phyloP scores from a whole-genome alignment of 2,888 invertebrate genomes.

The Girardia tigrina region DNA sequence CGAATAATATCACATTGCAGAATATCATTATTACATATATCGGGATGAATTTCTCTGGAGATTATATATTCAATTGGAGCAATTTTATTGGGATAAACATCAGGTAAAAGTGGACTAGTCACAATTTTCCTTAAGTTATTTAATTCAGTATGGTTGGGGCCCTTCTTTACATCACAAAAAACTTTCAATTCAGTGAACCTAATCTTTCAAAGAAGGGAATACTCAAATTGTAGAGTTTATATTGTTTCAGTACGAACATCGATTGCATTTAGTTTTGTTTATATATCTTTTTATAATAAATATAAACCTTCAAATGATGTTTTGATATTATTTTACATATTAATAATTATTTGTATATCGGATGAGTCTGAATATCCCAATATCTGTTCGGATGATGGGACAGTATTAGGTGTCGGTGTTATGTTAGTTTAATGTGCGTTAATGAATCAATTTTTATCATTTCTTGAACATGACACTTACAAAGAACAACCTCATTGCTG shows the following conservation, averaged over 20 bases:
- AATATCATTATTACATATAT: slow-evolving; percentile 91
- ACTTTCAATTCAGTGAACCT: background rate
- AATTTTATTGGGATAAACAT: slow-evolving; percentile 92
- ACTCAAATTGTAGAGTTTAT: slow-evolving; percentile 2
- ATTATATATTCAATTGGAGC: slow-evolving; percentile 80
- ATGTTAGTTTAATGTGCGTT: no score
- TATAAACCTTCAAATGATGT: background rate
- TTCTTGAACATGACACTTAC: no score
- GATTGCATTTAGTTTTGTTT: no score
- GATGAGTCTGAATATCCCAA: background rate
- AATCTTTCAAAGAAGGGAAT: background rate
- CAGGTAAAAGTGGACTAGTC: slow-evolving; percentile 53
- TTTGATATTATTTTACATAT: background rate
- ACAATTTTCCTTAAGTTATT: background rate
- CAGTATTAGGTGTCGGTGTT: no score
- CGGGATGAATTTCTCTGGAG: slow-evolving; percentile 93
- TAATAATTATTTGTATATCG: background rate
- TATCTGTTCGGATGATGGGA: background rate
- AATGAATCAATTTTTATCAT: no score
- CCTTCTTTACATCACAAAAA: background rate
- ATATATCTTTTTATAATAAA: background rate
- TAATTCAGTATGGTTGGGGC: background rate
- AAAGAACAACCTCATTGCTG: no score
- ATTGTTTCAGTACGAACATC: no score
- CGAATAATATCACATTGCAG: slow-evolving; percentile 41